Base-by-base conservation (phyloP, 2,888 invertebrate genomes). In the Pyrrhosoma nymphula region DNA sequence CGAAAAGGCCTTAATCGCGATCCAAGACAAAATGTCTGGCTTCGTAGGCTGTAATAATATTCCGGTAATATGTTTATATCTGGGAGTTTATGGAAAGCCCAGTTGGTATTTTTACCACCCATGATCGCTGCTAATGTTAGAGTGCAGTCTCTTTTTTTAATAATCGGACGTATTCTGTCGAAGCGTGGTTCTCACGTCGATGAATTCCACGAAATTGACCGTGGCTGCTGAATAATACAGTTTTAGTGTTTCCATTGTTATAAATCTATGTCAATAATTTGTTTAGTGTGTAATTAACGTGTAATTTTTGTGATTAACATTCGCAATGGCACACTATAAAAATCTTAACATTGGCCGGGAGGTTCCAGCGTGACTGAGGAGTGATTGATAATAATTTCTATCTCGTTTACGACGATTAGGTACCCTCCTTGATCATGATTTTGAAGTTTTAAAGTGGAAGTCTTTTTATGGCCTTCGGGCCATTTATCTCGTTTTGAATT, bases 1-100 rank as follows among this genome's bases (percentile, higher is more conserved):
- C 89, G 89, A 93, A n/a, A 18, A 18, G 47, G 47, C 63, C n/a
- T 93, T 93, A 75, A 93, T 93, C 93, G 93, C n/a, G 63, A 91
- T 60, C 91, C 30, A 39, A 39, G 47, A 23, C 47, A 93, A 93
- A 93, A 93, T 93, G 69, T 30, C 63, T n/a, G 35, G 69, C 93
- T 47, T 35, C 47, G 47, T 18, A 47, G n/a, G 47, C 93, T 69
- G 69, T 93, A 93, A 93, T 93, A 69, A 82, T 26, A 82, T 82
- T 30, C 82, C 82, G 82, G 35, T 16, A 82, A 82, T 35, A 82
- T 82, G 82, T 82, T 82, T 82, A 35, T 82, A 82, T 82, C 82
- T 35, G 30, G 30, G 35, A 35, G 35, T 18, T 82, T 35, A 82
- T 35, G 82, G 35, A 82, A 35, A 35, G 18, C 14, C 16, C 30